These are phyloP conservation scores for Labroides dimidiatus DNA, from an alignment of 2,797 vertebrate genomes.

Conservation along the genomic window DNA sequence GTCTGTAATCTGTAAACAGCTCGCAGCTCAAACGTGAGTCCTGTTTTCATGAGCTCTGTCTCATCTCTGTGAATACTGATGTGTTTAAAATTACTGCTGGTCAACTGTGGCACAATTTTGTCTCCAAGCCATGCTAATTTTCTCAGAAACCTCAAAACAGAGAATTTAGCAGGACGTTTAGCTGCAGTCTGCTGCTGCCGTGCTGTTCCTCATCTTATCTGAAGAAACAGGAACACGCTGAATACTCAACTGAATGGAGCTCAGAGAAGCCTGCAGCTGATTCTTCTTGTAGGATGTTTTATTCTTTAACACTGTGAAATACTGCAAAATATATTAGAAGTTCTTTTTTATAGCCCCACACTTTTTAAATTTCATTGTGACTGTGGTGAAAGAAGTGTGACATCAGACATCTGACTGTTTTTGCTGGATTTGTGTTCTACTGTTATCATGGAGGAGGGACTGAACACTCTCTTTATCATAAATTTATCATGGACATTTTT, in stretches of 20 bases:
- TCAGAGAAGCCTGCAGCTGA: too few relatives aligned
- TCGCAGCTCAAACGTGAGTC: slow-evolving; percentile 22
- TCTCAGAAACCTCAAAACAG: background rate
- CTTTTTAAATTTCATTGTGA: too few relatives aligned
- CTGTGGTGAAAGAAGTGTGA: too few relatives aligned
- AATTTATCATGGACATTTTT: too few relatives aligned
- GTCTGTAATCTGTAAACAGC: slow-evolving; percentile 21
- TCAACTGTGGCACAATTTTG: background rate
- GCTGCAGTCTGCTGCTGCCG: background rate
- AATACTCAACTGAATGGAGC: slow-evolving; percentile 13
- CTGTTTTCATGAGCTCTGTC: slow-evolving; percentile 13
- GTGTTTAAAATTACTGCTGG: slow-evolving; percentile 12
- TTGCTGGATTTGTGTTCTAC: too few relatives aligned
- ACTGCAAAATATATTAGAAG: too few relatives aligned
- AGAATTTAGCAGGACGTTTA: background rate
- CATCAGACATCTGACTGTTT: too few relatives aligned
- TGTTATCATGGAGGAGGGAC: too few relatives aligned
- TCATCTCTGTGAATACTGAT: slow-evolving; percentile 22
- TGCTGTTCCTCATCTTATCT: background rate
- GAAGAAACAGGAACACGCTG: slow-evolving; percentile 8
- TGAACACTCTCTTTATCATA: too few relatives aligned
- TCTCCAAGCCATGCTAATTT: background rate
- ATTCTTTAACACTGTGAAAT: too few relatives aligned
- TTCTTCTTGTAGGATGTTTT: too few relatives aligned
- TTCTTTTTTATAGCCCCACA: too few relatives aligned